Percentiles rank a stretch among this genome's conserved stretches.
phyloP scores from a whole-genome alignment of 2,113 vertebrate genomes.

The Malaclemys terrapin region DNA sequence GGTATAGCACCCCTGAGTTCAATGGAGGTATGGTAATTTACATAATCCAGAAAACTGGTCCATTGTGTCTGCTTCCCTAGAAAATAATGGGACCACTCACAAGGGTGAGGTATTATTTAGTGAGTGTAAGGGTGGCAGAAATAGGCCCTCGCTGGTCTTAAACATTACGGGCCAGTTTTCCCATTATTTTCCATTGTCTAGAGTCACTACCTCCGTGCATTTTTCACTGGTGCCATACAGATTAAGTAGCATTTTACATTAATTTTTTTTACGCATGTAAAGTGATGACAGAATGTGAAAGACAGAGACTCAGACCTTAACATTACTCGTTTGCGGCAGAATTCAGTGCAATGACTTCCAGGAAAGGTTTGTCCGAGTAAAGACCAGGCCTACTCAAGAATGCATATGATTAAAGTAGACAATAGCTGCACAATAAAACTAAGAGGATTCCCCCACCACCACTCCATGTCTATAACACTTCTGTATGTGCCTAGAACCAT shows the following conservation, averaged over 20 bases:
- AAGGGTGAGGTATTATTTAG: not conserved
- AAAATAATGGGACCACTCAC: slow-evolving; percentile 16
- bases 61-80: not conserved
- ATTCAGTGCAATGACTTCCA: not conserved
- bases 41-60: slow-evolving; percentile 15
- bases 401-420: not conserved
- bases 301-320: not conserved
- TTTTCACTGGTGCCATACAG: not conserved
- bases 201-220: fast-evolving
- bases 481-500: too few relatives aligned
- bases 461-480: too few relatives aligned
- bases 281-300: fast-evolving
- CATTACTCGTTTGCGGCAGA: too few relatives aligned
- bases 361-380: not conserved
- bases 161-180: not conserved
- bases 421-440: not conserved
- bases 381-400: not conserved
- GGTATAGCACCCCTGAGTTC: not conserved
- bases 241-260: not conserved
- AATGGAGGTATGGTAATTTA: not conserved
- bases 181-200: not conserved
- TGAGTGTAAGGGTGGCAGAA: not conserved
- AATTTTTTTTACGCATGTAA: not conserved
- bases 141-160: not conserved
- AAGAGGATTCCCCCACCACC: not conserved